Evolutionary conservation across 2,797 vertebrate species (phyloP).

Genomic region (Siniperca scherzeri): DNA sequence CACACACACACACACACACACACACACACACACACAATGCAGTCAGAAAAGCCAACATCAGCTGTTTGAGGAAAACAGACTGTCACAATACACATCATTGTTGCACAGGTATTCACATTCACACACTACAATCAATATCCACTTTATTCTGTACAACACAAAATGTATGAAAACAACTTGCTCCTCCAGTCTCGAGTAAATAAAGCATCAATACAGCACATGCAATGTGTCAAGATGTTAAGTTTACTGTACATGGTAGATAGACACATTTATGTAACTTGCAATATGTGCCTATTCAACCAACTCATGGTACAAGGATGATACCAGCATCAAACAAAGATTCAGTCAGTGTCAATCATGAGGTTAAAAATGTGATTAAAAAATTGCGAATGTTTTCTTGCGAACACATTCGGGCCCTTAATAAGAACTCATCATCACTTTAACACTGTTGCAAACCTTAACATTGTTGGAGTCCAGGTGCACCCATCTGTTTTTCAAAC

Average conservation of each 20-base stretch:
- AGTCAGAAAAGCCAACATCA: constrained; percentile 49
- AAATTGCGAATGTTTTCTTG: background rate
- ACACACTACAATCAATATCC: constrained; percentile 7
- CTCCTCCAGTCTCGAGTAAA: constrained; percentile 22
- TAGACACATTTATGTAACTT: constrained; percentile 8
- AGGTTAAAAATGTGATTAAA: background rate
- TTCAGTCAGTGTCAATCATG: constrained; percentile 6
- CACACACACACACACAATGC: background rate
- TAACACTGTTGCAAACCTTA: background rate
- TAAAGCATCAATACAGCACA: constrained; percentile 28
- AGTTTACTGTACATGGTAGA: background rate
- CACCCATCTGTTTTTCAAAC: background rate
- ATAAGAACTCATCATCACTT: background rate
- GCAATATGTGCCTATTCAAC: background rate
- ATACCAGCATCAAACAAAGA: background rate
- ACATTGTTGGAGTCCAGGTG: background rate
- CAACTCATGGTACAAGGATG: background rate
- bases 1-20: constrained; percentile 26
- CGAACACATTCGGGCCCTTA: background rate
- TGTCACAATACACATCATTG: constrained; percentile 11
- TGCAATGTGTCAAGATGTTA: constrained; percentile 17
- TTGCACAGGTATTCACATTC: constrained; percentile 46
- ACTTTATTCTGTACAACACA: constrained; percentile 27
- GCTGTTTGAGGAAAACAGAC: constrained; percentile 34
- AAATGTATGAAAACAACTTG: constrained; percentile 40